Conservation (phyloP, 2,888 invertebrate genomes). For the Ecliptopera silaceata region DNA sequence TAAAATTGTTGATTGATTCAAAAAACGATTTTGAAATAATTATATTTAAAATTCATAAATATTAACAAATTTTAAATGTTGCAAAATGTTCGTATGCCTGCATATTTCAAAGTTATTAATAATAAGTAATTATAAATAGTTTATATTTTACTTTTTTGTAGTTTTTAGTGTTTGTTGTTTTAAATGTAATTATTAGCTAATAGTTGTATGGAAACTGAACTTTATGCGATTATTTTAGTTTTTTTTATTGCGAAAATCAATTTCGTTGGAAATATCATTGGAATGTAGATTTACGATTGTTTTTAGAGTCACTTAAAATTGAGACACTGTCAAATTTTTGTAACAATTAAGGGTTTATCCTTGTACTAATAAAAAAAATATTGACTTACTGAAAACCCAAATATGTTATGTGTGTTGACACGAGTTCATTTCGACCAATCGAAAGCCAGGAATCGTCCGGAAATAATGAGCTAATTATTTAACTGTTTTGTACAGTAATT, state of each 20-base stretch:
- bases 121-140: constrained; percentile 31
- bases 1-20: no score
- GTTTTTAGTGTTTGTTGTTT: constrained; percentile 27
- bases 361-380: no score
- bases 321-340: no score
- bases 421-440: no score
- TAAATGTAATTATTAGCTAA: constrained; percentile 15
- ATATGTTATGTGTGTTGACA: no score
- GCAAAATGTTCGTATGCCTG: background rate
- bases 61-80: background rate
- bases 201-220: constrained; percentile 18
- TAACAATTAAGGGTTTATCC: no score
- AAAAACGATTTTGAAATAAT: no score
- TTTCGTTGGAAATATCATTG: background rate
- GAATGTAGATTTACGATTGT: background rate
- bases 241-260: background rate
- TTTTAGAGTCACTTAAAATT: no score
- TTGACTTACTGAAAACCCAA: no score
- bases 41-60: background rate
- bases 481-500: no score
- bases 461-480: no score
- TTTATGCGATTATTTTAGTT: constrained; percentile 1
- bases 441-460: no score
- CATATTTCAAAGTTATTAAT: constrained; percentile 17
- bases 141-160: constrained; percentile 23